Conservation (phyloP, 2,797 vertebrate genomes). For the Hippopotamyrus pictus region DNA sequence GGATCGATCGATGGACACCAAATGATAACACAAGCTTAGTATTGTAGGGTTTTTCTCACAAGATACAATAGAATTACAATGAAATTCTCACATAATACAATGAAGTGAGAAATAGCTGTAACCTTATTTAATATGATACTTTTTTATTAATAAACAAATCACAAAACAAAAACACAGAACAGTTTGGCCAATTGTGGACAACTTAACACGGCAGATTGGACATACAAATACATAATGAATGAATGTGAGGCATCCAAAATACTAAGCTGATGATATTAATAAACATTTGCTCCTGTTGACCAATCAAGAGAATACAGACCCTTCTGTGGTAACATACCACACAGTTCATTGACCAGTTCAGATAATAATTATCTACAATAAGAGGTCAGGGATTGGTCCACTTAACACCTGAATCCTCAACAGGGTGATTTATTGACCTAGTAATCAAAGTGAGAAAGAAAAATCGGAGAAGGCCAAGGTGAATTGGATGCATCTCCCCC, state of each 20-base stretch:
- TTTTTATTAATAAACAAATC: not conserved
- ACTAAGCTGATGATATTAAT: not conserved
- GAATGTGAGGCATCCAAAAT: not conserved
- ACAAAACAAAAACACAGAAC: not conserved
- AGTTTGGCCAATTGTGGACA: not conserved
- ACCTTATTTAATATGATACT: not conserved
- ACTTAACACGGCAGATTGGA: not conserved
- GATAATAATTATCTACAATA: not conserved
- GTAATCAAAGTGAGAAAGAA: not conserved
- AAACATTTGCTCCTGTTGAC: not conserved
- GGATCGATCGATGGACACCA: not conserved
- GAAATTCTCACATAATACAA: not conserved
- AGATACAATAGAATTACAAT: not conserved
- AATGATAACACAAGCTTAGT: not conserved
- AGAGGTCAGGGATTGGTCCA: not conserved
- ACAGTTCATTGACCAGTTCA: not conserved
- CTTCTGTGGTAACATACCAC: not conserved
- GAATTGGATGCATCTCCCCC: not conserved
- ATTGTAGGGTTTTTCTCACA: not conserved
- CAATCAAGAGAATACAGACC: not conserved
- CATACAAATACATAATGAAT: not conserved
- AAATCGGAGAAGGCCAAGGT: not conserved
- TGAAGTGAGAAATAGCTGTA: not conserved
- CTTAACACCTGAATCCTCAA: not conserved
- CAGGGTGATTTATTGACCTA: not conserved